phyloP scores from a whole-genome alignment of 2,888 invertebrate genomes.

The Drosophila algonquin region DNA sequence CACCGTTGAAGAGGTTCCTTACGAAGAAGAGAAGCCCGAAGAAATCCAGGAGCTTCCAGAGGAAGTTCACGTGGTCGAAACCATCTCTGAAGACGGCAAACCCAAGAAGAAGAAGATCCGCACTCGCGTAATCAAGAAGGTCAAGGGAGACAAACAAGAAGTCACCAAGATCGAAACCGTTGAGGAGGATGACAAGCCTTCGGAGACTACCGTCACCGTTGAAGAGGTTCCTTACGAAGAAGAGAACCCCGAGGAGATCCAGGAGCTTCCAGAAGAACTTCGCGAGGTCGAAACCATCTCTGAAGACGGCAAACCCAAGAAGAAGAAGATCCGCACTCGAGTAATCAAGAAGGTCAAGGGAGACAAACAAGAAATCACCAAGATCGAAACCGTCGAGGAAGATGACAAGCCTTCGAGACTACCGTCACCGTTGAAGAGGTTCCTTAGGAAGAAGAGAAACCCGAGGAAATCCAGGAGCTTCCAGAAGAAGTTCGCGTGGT shows the following conservation, averaged over 20 bases:
- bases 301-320: constrained; percentile 20
- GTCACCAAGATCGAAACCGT: constrained; percentile 27
- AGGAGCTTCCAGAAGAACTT: constrained; percentile 21
- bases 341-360: constrained; percentile 29
- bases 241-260: constrained; percentile 12
- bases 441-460: neutral
- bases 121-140: constrained; percentile 49
- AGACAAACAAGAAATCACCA: constrained; percentile 31
- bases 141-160: constrained; percentile 40
- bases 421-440: constrained; percentile 16
- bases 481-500: constrained; percentile 36
- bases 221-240: constrained; percentile 16
- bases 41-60: constrained; percentile 49
- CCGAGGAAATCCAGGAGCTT: constrained; percentile 17
- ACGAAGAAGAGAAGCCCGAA: constrained; percentile 33
- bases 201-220: constrained; percentile 13
- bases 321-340: constrained; percentile 26
- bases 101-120: constrained; percentile 51
- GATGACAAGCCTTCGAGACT: constrained; percentile 15
- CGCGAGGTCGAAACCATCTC: constrained; percentile 7
- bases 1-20: constrained; percentile 49
- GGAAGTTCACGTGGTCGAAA: constrained; percentile 45
- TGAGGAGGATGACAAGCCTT: constrained; percentile 21
- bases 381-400: constrained; percentile 26
- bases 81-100: constrained; percentile 40